phyloP scores from a whole-genome alignment of 2,797 vertebrate genomes.

The Bovichtus diacanthus region DNA sequence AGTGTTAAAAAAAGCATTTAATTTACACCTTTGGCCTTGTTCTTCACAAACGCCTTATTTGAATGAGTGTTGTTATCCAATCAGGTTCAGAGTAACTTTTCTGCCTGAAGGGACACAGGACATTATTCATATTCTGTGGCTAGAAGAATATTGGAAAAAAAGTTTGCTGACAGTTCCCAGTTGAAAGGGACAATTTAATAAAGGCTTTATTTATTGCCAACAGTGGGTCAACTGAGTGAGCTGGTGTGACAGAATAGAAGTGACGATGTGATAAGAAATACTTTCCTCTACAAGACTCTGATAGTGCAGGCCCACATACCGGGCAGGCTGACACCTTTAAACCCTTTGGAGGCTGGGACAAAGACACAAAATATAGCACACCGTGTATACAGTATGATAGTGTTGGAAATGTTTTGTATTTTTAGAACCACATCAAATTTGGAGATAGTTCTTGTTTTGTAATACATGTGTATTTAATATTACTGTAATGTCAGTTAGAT shows the following conservation, averaged over 20 bases:
- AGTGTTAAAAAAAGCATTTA: neutral
- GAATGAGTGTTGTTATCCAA: neutral
- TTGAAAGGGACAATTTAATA: neutral
- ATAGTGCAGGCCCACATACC: constrained; percentile 43
- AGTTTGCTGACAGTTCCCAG: neutral
- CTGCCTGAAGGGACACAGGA: neutral
- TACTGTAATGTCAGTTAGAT: neutral
- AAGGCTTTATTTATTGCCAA: constrained; percentile 9
- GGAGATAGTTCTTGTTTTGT: neutral
- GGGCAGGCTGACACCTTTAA: constrained; percentile 38
- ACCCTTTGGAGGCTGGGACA: constrained; percentile 22
- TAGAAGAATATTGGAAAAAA: neutral
- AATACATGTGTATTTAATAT: neutral
- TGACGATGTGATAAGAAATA: constrained; percentile 50
- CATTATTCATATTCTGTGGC: neutral
- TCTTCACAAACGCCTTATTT: neutral
- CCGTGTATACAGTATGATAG: too few species aligned
- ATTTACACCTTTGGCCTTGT: neutral
- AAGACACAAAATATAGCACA: neutral
- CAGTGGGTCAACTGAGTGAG: constrained; percentile 18
- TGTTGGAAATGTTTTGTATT: neutral
- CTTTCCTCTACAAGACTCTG: constrained; percentile 46
- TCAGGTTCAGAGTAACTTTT: neutral
- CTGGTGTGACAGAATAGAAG: constrained; percentile 37
- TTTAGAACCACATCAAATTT: neutral